Conservation (phyloP, 2,797 vertebrate genomes). For the Pseudochirops corinnae region DNA sequence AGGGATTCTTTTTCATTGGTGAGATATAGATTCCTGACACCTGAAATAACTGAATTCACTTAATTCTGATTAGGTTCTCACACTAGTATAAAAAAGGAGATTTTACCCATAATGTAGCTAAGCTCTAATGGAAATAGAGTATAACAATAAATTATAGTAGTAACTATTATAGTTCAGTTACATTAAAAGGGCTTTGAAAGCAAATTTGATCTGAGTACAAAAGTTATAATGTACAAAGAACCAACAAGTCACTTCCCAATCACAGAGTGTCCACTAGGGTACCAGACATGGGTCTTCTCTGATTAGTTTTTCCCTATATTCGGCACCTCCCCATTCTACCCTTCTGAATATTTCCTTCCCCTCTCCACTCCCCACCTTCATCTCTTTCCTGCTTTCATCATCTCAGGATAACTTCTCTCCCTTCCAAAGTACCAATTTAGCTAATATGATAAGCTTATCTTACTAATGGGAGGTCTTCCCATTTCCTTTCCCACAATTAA, state of each 20-base stretch:
- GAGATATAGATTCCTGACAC: neutral
- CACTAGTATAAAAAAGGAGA: neutral
- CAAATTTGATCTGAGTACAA: neutral
- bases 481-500: neutral
- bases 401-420: neutral
- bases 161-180: neutral
- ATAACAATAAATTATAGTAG: neutral
- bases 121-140: neutral
- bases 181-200: neutral
- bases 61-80: neutral
- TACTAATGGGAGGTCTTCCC: neutral
- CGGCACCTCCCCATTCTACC: neutral
- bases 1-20: neutral
- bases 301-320: neutral
- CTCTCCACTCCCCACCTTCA: neutral
- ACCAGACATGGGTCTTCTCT: neutral
- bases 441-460: neutral
- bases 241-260: neutral
- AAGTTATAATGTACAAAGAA: neutral
- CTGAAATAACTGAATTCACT: neutral
- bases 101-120: neutral
- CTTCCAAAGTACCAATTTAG: neutral
- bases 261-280: neutral
- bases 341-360: no score
- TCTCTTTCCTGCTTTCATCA: neutral